Conservation (phyloP, 2,113 vertebrate genomes). For the Anoplopoma fimbria region DNA sequence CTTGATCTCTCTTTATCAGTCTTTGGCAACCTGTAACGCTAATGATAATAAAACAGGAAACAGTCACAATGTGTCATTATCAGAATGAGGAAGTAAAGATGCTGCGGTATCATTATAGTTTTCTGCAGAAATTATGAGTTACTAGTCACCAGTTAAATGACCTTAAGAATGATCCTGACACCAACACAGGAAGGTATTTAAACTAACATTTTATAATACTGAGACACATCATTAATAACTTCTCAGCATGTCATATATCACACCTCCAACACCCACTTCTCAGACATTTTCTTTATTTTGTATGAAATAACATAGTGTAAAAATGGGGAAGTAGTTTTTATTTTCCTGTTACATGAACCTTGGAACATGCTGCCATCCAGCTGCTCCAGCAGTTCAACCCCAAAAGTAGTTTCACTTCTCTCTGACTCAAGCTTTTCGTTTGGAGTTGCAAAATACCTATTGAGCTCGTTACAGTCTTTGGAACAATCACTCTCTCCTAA, state of each 20-base stretch:
- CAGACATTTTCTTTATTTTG: constrained; percentile 32
- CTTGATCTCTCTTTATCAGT: constrained; percentile 18
- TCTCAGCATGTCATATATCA: not conserved
- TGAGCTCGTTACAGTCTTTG: constrained; percentile 47
- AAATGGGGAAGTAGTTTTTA: constrained; percentile 84
- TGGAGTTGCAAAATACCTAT: constrained; percentile 80
- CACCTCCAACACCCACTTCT: not conserved
- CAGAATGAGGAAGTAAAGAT: constrained; percentile 90
- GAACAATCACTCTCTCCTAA: constrained; percentile 69
- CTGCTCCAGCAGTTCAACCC: constrained; percentile 78
- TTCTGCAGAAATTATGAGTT: constrained; percentile 92
- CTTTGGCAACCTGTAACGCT: constrained; percentile 68
- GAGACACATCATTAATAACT: constrained; percentile 20
- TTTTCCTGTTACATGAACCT: constrained; percentile 83
- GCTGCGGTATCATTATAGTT: constrained; percentile 93
- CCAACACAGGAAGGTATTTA: not conserved
- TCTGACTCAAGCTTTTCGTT: constrained; percentile 74
- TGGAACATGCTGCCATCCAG: constrained; percentile 78
- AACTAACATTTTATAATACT: constrained; percentile 18
- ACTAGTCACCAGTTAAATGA: constrained; percentile 84
- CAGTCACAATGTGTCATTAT: constrained; percentile 91
- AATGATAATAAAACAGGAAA: constrained; percentile 92
- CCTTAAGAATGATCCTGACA: constrained; percentile 1
- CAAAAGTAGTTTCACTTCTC: constrained; percentile 84
- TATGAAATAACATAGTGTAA: constrained; percentile 63